These are phyloP conservation scores for Camponotus vicinus DNA, from an alignment of 1,140 invertebrate genomes.

Conservation along the genomic window DNA sequence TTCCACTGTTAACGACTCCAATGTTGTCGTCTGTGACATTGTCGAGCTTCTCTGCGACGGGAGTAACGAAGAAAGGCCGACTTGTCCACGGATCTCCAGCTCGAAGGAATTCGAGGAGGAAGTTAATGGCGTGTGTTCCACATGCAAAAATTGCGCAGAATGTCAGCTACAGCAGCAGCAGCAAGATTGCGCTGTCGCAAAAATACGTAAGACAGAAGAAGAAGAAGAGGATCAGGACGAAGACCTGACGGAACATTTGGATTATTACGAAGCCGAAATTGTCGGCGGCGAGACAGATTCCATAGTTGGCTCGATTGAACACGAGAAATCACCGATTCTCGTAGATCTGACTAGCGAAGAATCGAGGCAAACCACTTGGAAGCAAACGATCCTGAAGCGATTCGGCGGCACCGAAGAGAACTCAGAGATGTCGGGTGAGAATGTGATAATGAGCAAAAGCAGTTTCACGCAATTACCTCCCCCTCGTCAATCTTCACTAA, in stretches of 20 bases:
- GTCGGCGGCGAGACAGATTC: background rate
- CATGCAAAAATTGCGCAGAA: slow-evolving; percentile 41
- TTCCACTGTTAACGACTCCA: background rate
- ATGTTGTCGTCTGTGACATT: slow-evolving; percentile 7
- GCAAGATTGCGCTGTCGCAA: background rate
- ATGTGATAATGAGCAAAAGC: slow-evolving; percentile 10
- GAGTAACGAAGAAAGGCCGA: background rate
- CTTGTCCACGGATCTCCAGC: slow-evolving; percentile 28
- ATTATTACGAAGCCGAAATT: slow-evolving; percentile 16
- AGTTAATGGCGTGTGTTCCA: slow-evolving; percentile 4
- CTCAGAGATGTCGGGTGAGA: slow-evolving; percentile 32
- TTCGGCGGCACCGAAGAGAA: slow-evolving; percentile 19
- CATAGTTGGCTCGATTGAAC: background rate
- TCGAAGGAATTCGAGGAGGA: slow-evolving; percentile 10
- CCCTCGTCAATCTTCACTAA: background rate
- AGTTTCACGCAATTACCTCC: background rate
- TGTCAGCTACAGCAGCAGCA: slow-evolving; percentile 31
- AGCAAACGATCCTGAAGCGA: slow-evolving; percentile 58
- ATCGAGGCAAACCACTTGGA: slow-evolving; percentile 48
- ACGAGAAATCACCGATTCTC: slow-evolving; percentile 33
- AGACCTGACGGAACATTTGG: slow-evolving; percentile 10
- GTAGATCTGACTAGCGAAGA: slow-evolving; percentile 69
- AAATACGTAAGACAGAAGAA: background rate
- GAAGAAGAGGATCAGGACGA: slow-evolving; percentile 3
- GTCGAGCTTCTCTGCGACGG: slow-evolving; percentile 1